phyloP scores from a whole-genome alignment of 2,888 invertebrate genomes.

The Dicyrtoma fusca region DNA sequence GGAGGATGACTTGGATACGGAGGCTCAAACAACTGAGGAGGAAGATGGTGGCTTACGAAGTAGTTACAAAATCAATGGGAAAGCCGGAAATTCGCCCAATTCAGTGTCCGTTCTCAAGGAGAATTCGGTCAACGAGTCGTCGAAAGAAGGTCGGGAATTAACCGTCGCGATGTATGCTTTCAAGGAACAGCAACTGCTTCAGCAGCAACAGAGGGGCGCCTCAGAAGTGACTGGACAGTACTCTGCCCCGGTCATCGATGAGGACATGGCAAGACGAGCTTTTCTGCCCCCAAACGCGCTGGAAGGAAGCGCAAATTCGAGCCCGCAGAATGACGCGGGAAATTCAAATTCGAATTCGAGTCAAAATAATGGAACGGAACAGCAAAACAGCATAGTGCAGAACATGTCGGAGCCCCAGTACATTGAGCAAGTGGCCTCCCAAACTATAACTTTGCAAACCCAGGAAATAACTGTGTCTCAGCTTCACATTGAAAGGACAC shows the following conservation, averaged over 20 bases:
- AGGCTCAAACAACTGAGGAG: background rate
- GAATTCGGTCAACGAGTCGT: too few relatives aligned
- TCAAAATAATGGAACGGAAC: background rate
- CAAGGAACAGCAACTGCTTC: background rate
- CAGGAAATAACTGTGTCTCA: background rate
- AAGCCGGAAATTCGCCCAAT: too few relatives aligned
- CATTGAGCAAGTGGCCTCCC: too few relatives aligned
- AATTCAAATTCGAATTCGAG: background rate
- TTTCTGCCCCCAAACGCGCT: slow-evolving; percentile 1
- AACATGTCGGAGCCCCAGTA: background rate
- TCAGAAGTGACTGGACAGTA: too few relatives aligned
- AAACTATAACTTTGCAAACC: too few relatives aligned
- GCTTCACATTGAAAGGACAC: too few relatives aligned
- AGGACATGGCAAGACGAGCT: slow-evolving; percentile 20
- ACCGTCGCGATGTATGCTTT: background rate
- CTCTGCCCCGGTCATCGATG: slow-evolving; percentile 1
- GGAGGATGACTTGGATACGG: slow-evolving; percentile 7
- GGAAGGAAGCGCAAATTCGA: too few relatives aligned
- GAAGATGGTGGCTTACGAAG: too few relatives aligned
- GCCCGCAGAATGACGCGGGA: background rate
- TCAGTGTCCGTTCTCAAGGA: background rate
- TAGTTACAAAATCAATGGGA: too few relatives aligned
- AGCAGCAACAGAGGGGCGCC: too few relatives aligned
- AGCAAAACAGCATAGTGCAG: background rate
- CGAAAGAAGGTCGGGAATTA: slow-evolving; percentile 1